Percentiles rank a stretch among this genome's conserved stretches.
Evolutionary conservation across 2,888 invertebrate genomes (phyloP).

Genomic region (Eremobia ochroleuca): DNA sequence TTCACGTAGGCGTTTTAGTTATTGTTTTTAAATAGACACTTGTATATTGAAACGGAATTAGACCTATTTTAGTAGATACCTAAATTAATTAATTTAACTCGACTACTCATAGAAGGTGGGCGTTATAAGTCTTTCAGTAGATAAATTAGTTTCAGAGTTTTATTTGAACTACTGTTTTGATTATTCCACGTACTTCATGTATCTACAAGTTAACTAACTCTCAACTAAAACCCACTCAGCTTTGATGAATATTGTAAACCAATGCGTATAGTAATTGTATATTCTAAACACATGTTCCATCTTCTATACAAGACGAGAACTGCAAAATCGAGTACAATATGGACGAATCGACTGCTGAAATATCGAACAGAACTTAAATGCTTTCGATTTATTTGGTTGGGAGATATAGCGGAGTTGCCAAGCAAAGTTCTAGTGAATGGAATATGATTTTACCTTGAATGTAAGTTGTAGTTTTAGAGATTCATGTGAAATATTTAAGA

Average conservation of each 20-base stretch:
- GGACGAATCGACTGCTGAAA: slow-evolving; percentile 43
- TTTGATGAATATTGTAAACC: slow-evolving; percentile 37
- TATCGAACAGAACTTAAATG: slow-evolving; percentile 52
- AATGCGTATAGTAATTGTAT: slow-evolving; percentile 37
- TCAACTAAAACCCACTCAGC: slow-evolving; percentile 21
- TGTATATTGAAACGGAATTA: background rate
- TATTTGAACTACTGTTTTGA: background rate
- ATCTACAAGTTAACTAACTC: slow-evolving; percentile 9
- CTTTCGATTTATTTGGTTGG: slow-evolving; percentile 30
- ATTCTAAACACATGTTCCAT: slow-evolving; percentile 41
- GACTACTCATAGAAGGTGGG: background rate
- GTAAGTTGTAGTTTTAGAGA: background rate
- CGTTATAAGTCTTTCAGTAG: background rate
- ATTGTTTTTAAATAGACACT: background rate
- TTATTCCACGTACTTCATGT: slow-evolving; percentile 14
- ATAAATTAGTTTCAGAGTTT: background rate
- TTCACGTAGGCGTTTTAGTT: background rate
- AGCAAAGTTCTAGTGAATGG: slow-evolving; percentile 5
- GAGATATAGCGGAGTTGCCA: slow-evolving; percentile 1
- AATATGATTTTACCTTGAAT: slow-evolving; percentile 3
- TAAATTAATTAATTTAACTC: background rate
- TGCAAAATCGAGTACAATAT: slow-evolving; percentile 46
- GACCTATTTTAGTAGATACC: background rate
- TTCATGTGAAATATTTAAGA: background rate
- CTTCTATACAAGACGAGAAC: slow-evolving; percentile 25